Conservation (phyloP, 2,797 vertebrate genomes). For the Hephaestus fuliginosus region DNA sequence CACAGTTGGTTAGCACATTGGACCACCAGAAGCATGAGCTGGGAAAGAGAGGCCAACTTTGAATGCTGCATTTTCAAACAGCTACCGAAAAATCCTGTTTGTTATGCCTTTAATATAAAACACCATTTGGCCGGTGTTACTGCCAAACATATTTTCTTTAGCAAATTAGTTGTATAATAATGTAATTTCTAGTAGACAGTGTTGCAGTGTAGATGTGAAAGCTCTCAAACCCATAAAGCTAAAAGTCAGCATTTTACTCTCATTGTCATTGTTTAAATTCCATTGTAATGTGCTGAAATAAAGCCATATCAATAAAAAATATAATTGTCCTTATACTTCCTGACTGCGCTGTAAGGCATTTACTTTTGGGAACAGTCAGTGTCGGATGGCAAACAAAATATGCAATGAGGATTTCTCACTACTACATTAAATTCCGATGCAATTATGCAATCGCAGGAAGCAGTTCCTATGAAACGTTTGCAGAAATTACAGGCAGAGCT, state of each 20-base stretch:
- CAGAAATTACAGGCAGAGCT: slow-evolving; percentile 40
- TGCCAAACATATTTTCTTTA: not conserved
- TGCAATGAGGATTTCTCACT: slow-evolving; percentile 6
- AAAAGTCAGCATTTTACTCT: not conserved
- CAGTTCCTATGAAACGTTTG: slow-evolving; percentile 31
- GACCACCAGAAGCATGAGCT: too few species aligned
- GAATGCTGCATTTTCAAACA: too few species aligned
- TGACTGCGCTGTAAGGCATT: not conserved
- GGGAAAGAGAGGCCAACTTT: too few species aligned
- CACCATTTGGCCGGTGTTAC: not conserved
- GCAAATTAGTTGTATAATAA: not conserved
- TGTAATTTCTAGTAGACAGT: not conserved
- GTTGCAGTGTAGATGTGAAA: not conserved
- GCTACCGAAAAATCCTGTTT: too few species aligned
- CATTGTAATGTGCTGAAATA: not conserved
- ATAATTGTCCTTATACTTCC: not conserved
- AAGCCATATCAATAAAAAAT: not conserved
- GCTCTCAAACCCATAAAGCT: not conserved
- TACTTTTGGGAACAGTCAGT: slow-evolving; percentile 7
- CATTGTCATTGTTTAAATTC: slow-evolving; percentile 22
- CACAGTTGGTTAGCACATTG: too few species aligned
- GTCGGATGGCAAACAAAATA: slow-evolving; percentile 29
- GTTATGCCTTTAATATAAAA: not conserved
- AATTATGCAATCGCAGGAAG: slow-evolving; percentile 20
- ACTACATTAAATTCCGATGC: slow-evolving; percentile 15